phyloP scores from a whole-genome alignment of 1,140 invertebrate species.

The Harpegnathos saltator region DNA sequence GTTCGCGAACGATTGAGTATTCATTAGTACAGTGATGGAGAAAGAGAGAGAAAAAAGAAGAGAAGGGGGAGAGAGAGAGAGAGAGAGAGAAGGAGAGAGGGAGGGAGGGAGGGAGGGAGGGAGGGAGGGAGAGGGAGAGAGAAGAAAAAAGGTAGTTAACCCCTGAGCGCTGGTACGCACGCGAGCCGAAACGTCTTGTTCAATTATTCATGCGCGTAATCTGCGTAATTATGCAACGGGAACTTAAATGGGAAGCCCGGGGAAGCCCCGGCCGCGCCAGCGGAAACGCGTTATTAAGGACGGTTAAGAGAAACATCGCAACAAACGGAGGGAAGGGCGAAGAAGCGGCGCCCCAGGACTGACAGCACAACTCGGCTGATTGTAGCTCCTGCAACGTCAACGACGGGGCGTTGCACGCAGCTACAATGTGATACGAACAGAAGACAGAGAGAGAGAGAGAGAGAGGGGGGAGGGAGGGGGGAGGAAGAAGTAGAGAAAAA shows the following conservation, averaged over 20 bases:
- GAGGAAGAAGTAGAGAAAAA: too few species aligned
- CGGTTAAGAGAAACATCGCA: slow-evolving; percentile 9
- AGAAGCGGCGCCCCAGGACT: background rate
- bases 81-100: background rate
- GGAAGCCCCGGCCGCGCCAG: background rate
- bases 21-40: slow-evolving; percentile 26
- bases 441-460: background rate
- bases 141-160: too few species aligned
- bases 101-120: too few species aligned
- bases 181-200: slow-evolving; percentile 10
- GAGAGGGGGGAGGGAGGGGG: too few species aligned
- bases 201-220: slow-evolving; percentile 43
- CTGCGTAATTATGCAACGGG: background rate
- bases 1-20: slow-evolving; percentile 20
- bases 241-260: background rate
- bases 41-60: too few species aligned
- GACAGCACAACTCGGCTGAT: background rate
- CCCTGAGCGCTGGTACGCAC: too few species aligned
- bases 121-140: too few species aligned
- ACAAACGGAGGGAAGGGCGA: background rate
- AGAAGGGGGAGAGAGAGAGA: too few species aligned
- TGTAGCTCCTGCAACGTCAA: slow-evolving; percentile 9
- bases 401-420: slow-evolving; percentile 6
- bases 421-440: slow-evolving; percentile 24
- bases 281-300: background rate